Conservation (phyloP, 2,888 invertebrate species). For the Troides aeacus region DNA sequence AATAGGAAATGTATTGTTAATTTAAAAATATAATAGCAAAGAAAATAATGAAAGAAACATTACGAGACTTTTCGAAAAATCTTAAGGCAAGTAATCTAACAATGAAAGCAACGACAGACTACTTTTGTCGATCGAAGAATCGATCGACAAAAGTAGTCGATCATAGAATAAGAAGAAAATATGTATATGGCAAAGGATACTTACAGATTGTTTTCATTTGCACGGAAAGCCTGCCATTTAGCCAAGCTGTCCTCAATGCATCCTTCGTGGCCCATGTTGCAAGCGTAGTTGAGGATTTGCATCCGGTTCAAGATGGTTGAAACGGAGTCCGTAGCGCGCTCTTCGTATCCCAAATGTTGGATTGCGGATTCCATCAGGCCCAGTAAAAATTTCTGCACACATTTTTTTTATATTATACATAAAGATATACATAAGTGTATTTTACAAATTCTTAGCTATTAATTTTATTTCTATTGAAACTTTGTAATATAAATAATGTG, state of each 20-base stretch:
- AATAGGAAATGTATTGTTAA: too few species aligned
- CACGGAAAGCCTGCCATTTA: constrained; percentile 55
- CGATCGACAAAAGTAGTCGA: too few species aligned
- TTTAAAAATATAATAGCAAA: too few species aligned
- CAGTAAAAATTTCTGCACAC: constrained; percentile 66
- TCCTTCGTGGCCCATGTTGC: constrained; percentile 79
- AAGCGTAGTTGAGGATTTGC: constrained; percentile 82
- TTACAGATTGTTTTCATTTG: constrained; percentile 32
- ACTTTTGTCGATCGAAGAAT: not conserved
- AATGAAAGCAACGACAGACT: not conserved
- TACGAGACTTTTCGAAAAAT: too few species aligned
- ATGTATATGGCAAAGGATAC: not conserved
- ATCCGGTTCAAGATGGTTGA: constrained; percentile 81
- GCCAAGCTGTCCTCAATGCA: constrained; percentile 74
- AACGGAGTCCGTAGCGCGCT: constrained; percentile 64
- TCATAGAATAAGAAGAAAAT: not conserved
- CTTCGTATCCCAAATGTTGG: constrained; percentile 73
- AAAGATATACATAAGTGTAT: too few species aligned
- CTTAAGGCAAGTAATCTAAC: too few species aligned
- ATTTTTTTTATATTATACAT: constrained; percentile 2
- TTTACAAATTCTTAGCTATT: too few species aligned
- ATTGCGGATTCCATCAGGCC: constrained; percentile 70
- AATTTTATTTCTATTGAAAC: too few species aligned
- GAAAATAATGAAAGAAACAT: too few species aligned
- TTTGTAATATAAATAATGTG: too few species aligned